Conservation (phyloP, 2,113 vertebrate genomes). For the Planiliza haematocheilus region DNA sequence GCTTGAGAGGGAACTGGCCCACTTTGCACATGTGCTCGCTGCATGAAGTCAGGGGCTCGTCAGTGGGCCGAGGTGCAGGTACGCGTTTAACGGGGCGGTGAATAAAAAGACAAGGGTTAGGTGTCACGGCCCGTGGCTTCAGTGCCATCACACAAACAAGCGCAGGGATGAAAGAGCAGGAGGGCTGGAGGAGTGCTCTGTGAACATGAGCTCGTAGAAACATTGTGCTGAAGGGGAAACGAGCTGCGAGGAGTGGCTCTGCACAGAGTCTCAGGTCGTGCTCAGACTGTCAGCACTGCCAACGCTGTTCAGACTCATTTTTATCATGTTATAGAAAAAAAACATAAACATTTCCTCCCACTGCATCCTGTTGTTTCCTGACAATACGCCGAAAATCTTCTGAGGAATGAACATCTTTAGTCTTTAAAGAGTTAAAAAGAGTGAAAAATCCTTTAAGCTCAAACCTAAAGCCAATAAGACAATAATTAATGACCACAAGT, state of each 20-base stretch:
- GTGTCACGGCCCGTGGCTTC: slow-evolving; percentile 34
- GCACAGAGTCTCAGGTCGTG: neutral
- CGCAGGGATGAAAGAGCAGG: slow-evolving; percentile 1
- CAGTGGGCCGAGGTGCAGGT: too few species aligned
- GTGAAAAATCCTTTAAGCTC: too few species aligned
- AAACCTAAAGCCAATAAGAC: too few species aligned
- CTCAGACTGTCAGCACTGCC: slow-evolving; percentile 12
- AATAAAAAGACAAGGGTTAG: slow-evolving; percentile 27
- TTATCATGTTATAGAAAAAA: too few species aligned
- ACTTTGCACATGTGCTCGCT: neutral
- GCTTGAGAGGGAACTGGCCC: slow-evolving; percentile 8
- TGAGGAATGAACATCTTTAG: too few species aligned
- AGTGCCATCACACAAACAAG: slow-evolving; percentile 47
- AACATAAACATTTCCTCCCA: neutral
- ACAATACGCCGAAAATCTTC: too few species aligned
- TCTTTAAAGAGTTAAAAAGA: too few species aligned
- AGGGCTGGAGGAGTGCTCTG: slow-evolving; percentile 6
- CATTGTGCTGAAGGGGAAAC: slow-evolving; percentile 34
- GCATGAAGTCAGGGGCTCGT: neutral
- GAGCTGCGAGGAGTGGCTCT: slow-evolving; percentile 24
- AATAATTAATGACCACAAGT: too few species aligned
- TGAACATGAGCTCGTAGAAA: neutral
- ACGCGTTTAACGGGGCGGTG: slow-evolving; percentile 41
- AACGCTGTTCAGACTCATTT: too few species aligned
- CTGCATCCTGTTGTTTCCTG: too few species aligned